A percentile compares a stretch with the other conserved stretches of the same genome.
phyloP scores from a whole-genome alignment of 1,140 invertebrate genomes.

The Meloidogyne hapla region DNA sequence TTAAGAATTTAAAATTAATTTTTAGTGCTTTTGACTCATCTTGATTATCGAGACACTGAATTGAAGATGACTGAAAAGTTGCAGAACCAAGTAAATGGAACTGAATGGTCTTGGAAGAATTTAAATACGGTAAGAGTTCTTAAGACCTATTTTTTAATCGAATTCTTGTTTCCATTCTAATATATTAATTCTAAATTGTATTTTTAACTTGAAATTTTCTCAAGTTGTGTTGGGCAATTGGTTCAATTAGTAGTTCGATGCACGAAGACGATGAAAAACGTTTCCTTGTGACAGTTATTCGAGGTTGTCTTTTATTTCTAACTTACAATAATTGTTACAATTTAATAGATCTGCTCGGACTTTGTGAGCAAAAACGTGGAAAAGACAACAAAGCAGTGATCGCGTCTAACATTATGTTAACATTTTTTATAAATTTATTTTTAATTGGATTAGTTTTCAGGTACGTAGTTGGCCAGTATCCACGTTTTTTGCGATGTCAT shows the following conservation, averaged over 20 bases:
- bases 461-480: slow-evolving; percentile 99
- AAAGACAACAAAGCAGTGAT: slow-evolving; percentile 99
- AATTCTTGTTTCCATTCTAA: too few relatives aligned
- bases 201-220: not conserved
- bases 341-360: slow-evolving; percentile 79
- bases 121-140: slow-evolving; percentile 71
- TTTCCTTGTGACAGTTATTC: slow-evolving; percentile 98
- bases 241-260: slow-evolving; percentile 97
- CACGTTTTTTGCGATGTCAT: slow-evolving; percentile 94
- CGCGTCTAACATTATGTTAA: slow-evolving; percentile 97
- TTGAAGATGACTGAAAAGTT: slow-evolving; percentile 98
- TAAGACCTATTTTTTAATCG: not conserved
- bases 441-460: too few relatives aligned
- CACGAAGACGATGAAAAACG: slow-evolving; percentile 98
- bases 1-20: slow-evolving; percentile 50
- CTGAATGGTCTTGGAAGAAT: slow-evolving; percentile 99
- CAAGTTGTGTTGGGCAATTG: slow-evolving; percentile 93
- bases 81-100: slow-evolving; percentile 96
- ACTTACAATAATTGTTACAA: not conserved
- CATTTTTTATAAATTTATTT: too few relatives aligned
- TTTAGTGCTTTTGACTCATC: slow-evolving; percentile 90
- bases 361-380: slow-evolving; percentile 98
- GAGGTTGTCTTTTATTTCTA: slow-evolving; percentile 65
- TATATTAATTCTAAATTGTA: not conserved
- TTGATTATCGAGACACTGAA: slow-evolving; percentile 95